A percentile compares a stretch with the other conserved stretches of the same genome.
These are phyloP conservation scores for Spodoptera frugiperda DNA, from an alignment of 1,140 invertebrate species.

Conservation along the genomic window DNA sequence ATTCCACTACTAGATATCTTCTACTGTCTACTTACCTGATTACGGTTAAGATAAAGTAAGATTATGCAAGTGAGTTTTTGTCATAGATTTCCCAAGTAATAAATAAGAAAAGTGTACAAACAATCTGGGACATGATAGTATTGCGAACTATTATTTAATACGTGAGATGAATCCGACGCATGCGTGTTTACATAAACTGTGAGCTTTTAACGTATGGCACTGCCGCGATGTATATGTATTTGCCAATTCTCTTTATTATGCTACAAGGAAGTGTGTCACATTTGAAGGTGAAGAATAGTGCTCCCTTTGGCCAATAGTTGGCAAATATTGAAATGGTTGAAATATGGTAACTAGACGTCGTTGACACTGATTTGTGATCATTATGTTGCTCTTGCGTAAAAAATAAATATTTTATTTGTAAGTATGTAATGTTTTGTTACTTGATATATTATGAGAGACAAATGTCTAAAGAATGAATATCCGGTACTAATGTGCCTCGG, in stretches of 20 bases:
- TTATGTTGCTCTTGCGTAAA: not conserved
- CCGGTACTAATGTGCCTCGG: too few relatives aligned
- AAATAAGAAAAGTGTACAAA: conserved; percentile 15
- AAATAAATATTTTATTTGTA: too few relatives aligned
- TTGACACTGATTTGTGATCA: conserved; percentile 26
- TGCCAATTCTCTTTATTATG: conserved; percentile 37
- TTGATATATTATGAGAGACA: too few relatives aligned
- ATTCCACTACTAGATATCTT: too few relatives aligned
- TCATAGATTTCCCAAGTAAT: not conserved
- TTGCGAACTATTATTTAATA: conserved; percentile 8
- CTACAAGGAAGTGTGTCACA: conserved; percentile 26
- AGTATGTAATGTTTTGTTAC: too few relatives aligned
- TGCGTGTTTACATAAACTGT: conserved; percentile 33
- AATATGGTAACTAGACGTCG: conserved; percentile 5
- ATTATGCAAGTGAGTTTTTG: too few relatives aligned
- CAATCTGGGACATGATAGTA: conserved; percentile 21
- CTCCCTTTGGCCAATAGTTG: not conserved
- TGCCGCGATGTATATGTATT: conserved; percentile 1
- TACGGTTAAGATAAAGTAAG: too few relatives aligned
- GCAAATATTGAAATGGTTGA: not conserved
- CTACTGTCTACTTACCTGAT: too few relatives aligned
- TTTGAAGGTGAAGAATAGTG: conserved; percentile 19
- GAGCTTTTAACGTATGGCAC: conserved; percentile 26
- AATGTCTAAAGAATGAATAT: too few relatives aligned
- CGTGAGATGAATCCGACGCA: conserved; percentile 27